phyloP scores from a whole-genome alignment of 2,888 invertebrate species.

The Andrena praecox region DNA sequence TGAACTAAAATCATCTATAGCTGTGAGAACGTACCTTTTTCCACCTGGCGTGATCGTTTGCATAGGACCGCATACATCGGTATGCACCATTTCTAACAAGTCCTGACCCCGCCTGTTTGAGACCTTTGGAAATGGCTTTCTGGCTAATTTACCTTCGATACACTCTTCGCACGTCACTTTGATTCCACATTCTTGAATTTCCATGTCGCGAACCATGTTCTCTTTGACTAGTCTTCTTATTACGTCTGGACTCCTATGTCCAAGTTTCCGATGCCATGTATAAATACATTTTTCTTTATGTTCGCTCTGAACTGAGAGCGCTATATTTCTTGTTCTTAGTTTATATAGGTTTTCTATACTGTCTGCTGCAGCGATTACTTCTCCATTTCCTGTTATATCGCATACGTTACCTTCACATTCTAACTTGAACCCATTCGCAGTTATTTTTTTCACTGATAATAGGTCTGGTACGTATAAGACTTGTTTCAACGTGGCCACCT shows the following conservation, averaged over 20 bases:
- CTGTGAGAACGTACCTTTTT: background rate
- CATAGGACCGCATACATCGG: background rate
- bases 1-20: conserved; percentile 4
- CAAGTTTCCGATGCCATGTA: background rate
- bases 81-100: background rate
- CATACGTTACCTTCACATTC: background rate
- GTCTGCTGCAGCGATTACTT: background rate
- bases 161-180: background rate
- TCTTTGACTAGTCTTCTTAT: background rate
- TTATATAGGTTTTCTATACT: background rate
- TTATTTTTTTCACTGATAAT: background rate
- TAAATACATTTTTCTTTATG: background rate
- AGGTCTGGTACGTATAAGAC: background rate
- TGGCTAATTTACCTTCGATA: background rate
- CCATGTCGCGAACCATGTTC: background rate
- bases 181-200: background rate
- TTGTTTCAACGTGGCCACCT: background rate
- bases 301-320: background rate
- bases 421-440: background rate
- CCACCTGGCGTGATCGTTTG: background rate
- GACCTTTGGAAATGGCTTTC: background rate
- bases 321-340: background rate
- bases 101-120: background rate
- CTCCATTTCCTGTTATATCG: background rate
- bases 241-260: background rate